Evolutionary conservation across 2,888 invertebrate species (phyloP).

Genomic region (Cephus pulcher): DNA sequence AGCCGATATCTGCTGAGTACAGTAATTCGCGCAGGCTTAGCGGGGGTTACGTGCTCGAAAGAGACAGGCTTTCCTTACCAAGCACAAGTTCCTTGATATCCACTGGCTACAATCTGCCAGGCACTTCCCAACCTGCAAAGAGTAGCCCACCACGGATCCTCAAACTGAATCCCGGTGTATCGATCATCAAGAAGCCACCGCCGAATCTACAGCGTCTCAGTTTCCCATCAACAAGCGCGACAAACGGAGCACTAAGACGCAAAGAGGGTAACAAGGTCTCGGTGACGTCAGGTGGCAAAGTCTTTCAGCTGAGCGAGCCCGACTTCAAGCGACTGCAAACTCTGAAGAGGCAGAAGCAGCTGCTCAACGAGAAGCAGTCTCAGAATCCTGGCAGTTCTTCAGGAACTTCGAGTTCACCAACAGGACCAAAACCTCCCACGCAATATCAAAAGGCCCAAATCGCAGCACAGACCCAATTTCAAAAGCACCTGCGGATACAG

Average conservation of each 20-base stretch:
- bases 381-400: slow-evolving; percentile 31
- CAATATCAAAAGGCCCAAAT: slow-evolving; percentile 51
- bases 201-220: slow-evolving; percentile 57
- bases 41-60: slow-evolving; percentile 59
- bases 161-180: slow-evolving; percentile 59
- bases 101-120: not conserved
- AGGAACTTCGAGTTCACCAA: not conserved
- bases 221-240: slow-evolving; percentile 43
- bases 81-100: slow-evolving; percentile 19
- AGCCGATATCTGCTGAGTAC: slow-evolving; percentile 52
- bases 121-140: slow-evolving; percentile 17
- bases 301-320: slow-evolving; percentile 81
- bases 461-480: slow-evolving; percentile 55
- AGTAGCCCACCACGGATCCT: slow-evolving; percentile 43
- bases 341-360: slow-evolving; percentile 67
- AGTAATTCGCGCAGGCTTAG: slow-evolving; percentile 55
- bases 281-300: slow-evolving; percentile 81
- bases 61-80: slow-evolving; percentile 37
- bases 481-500: slow-evolving; percentile 60
- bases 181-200: slow-evolving; percentile 63
- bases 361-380: slow-evolving; percentile 56
- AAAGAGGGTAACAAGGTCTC: slow-evolving; percentile 75
- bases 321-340: slow-evolving; percentile 78
- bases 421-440: slow-evolving; percentile 21
- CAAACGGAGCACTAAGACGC: slow-evolving; percentile 46